Evolutionary conservation across 2,113 vertebrate species (phyloP), one percentile per base, ranked within the genome.

Genomic region (Oreocharis arfaki): DNA sequence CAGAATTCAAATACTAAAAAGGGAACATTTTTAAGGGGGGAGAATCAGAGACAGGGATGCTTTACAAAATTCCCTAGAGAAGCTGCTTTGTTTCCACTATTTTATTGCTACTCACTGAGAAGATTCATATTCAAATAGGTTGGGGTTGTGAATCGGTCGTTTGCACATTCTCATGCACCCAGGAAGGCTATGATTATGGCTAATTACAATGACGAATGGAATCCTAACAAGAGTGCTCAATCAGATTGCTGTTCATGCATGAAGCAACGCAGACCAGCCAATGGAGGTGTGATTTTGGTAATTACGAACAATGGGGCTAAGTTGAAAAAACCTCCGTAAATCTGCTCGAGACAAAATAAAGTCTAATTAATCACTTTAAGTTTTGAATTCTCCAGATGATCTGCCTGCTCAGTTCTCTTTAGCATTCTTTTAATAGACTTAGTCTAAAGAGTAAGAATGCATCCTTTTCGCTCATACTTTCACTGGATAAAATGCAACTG

Each of bases 71-170:
- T 98, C 98, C 98, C 98, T 97, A 97, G 98, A 98, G 98, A 98
- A 98, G 97, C 95, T 50, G 96, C 98, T 98, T 98, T 98, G 98
- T 98, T 97, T 97, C 96, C 87, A 64, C 93, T 93, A 52, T 97
- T 98, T 98, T 97, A 97, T 95, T 96, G 97, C 98, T 96, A 79
- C 97, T 98, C 93, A 85, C 97, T 95, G 97, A 95, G 97, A 98
- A 98, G 98, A 98, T 99, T 98, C 98, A 98, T 98, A 99, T 99
- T 99, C 98, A 99, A 98, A 99, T 99, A 95, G 97, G 93, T 73
- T 93, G 81, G 95, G 97, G 96, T 96, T 97, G 98, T 98, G 98
- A 99, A 99, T 98, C 97, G 97, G 98, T 92, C 90, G 96, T 98
- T 97, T 92, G 96, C 98, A 98, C 98, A 98, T 98, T 99, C 98